Evolutionary conservation across 2,113 vertebrate species (phyloP).

Genomic region (Ciconia maguari): DNA sequence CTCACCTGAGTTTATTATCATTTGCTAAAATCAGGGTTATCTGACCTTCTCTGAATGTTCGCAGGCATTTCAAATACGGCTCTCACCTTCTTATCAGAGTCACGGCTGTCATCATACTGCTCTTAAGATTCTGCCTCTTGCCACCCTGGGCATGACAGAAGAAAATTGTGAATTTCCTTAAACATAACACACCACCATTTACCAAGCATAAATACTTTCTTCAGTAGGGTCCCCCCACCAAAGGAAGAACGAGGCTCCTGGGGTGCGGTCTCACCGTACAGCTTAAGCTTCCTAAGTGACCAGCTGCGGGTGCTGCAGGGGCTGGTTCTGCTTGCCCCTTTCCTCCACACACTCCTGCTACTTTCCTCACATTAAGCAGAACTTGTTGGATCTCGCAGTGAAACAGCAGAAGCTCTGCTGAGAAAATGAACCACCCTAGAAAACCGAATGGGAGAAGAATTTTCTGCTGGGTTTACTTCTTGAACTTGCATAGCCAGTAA

Average conservation of each 20-base stretch:
- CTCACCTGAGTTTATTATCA: neutral
- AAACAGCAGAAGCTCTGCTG: neutral
- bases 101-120: neutral
- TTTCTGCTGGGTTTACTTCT: neutral
- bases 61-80: neutral
- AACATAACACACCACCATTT: accelerated
- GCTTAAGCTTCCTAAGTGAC: neutral
- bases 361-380: neutral
- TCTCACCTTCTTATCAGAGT: neutral
- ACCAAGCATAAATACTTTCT: neutral
- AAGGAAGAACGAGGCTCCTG: neutral
- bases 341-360: neutral
- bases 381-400: neutral
- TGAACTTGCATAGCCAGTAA: neutral
- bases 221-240: accelerated
- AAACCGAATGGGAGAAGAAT: neutral
- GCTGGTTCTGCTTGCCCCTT: accelerated
- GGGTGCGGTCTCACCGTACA: neutral
- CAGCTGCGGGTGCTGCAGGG: accelerated
- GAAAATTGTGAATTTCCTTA: neutral
- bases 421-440: neutral
- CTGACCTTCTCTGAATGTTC: neutral
- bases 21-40: neutral
- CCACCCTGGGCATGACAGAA: neutral
- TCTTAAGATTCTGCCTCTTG: neutral